Evolutionary conservation across 2,113 vertebrate species (phyloP).

Genomic region (Sorex araneus): DNA sequence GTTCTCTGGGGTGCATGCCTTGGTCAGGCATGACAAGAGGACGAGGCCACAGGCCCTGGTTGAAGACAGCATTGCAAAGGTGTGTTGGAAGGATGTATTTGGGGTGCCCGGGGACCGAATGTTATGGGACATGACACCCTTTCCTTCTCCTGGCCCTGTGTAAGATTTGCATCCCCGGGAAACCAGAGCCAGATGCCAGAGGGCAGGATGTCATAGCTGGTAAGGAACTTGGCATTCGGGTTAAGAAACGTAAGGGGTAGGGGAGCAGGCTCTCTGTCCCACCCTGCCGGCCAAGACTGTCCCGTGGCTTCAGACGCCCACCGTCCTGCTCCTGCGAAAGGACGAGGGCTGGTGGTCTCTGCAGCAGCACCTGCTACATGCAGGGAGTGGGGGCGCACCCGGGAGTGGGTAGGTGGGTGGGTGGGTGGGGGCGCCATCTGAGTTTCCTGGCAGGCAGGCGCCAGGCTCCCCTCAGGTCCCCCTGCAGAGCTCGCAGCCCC

Average conservation of each 20-base stretch:
- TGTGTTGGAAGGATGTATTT: not conserved
- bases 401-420: too few species aligned
- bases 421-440: not conserved
- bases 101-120: not conserved
- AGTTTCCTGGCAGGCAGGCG: not conserved
- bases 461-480: slow-evolving; percentile 60
- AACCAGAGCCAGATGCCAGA: not conserved
- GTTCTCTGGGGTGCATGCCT: too few species aligned
- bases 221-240: not conserved
- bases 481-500: slow-evolving; percentile 65
- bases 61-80: not conserved
- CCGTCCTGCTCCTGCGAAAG: not conserved
- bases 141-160: slow-evolving; percentile 9
- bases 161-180: not conserved
- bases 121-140: not conserved
- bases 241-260: slow-evolving; percentile 17
- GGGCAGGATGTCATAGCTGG: not conserved
- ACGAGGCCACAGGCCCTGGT: not conserved
- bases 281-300: not conserved
- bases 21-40: too few species aligned
- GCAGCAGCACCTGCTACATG: not conserved
- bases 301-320: not conserved
- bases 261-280: not conserved
- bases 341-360: not conserved
- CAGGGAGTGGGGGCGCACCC: not conserved